A percentile compares a stretch with the other conserved stretches of the same genome.
phyloP scores from a whole-genome alignment of 1,140 invertebrate species.

The Drosophila saltans region DNA sequence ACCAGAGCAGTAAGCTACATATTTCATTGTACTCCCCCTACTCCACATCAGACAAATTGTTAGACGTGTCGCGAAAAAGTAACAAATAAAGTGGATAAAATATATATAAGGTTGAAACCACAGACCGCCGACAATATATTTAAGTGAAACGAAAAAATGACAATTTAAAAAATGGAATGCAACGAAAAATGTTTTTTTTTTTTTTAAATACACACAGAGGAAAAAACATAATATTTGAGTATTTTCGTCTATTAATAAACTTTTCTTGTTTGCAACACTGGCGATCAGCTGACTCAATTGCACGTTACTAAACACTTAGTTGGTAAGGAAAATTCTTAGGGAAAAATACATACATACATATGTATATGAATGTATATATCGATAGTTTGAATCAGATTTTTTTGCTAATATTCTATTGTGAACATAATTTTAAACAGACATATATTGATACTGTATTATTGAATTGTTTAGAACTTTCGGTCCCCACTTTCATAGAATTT shows the following conservation, averaged over 20 bases:
- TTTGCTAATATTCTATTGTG: no score
- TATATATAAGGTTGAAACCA: no score
- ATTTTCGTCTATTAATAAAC: not conserved
- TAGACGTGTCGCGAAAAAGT: not conserved
- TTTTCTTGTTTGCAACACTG: not conserved
- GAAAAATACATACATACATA: not conserved
- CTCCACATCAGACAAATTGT: not conserved
- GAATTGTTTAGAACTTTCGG: no score
- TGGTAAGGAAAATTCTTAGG: not conserved
- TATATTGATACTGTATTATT: no score
- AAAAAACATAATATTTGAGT: slow-evolving; percentile 8
- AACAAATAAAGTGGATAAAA: not conserved
- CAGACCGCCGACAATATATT: not conserved
- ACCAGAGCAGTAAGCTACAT: not conserved
- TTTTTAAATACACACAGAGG: not conserved
- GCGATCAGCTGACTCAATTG: not conserved
- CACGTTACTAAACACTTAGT: not conserved
- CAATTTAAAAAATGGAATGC: not conserved
- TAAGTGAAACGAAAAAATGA: not conserved
- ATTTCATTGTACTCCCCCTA: not conserved
- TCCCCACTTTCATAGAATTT: not conserved
- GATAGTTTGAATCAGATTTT: no score
- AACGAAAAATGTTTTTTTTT: not conserved
- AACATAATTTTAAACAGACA: no score
- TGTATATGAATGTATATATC: no score